Evolutionary conservation across 2,888 invertebrate genomes (phyloP).

Genomic region (Willowsia nigromaculata): DNA sequence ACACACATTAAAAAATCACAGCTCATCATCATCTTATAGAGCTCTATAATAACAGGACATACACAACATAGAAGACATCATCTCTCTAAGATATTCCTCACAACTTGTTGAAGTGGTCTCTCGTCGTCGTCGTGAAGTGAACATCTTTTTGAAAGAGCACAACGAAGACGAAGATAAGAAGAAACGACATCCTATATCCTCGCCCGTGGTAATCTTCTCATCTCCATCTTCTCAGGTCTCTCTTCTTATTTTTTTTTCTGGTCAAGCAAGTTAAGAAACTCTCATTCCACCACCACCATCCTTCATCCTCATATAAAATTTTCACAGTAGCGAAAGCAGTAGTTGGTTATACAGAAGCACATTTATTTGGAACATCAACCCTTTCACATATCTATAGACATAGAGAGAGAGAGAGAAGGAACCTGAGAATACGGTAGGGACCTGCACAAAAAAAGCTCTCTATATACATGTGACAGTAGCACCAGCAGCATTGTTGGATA

Average conservation of each 20-base stretch:
- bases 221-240: background rate
- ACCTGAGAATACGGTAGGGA: slow-evolving; percentile 26
- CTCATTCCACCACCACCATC: background rate
- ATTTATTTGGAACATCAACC: slow-evolving; percentile 63
- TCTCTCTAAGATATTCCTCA: background rate
- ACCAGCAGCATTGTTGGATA: slow-evolving; percentile 37
- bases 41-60: no score
- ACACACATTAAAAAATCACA: background rate
- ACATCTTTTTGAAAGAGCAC: no score
- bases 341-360: slow-evolving; percentile 68
- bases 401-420: background rate
- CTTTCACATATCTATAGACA: background rate
- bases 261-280: slow-evolving; percentile 16
- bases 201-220: background rate
- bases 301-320: background rate
- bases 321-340: slow-evolving; percentile 60
- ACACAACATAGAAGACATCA: background rate
- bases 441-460: background rate
- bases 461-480: slow-evolving; percentile 67
- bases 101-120: slow-evolving; percentile 18
- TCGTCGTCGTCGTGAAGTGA: background rate
- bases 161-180: background rate
- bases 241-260: slow-evolving; percentile 13
- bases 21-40: background rate
- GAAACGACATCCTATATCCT: background rate